Evolutionary conservation across 2,113 vertebrate genomes (phyloP).

Genomic region (Psettodes erumei): DNA sequence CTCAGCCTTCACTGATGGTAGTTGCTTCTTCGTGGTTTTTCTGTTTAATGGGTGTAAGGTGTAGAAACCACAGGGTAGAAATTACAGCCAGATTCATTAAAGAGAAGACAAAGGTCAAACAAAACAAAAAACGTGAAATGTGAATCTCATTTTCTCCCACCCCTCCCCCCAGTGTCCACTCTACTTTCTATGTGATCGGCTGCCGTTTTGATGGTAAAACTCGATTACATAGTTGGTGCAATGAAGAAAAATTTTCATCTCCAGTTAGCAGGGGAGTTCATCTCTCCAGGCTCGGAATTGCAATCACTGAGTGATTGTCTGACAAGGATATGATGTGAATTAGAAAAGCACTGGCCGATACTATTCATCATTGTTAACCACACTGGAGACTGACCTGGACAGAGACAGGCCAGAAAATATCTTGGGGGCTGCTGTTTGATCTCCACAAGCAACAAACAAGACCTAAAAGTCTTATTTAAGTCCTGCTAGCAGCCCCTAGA

Average conservation of each 20-base stretch:
- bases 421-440: conserved; percentile 27
- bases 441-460: conserved; percentile 20
- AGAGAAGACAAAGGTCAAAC: neutral
- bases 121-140: neutral
- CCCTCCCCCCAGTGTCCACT: neutral
- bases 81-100: neutral
- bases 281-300: conserved; percentile 15
- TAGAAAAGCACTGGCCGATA: conserved; percentile 1
- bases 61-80: neutral
- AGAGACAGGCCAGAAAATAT: conserved; percentile 12
- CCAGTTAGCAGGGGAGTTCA: conserved; percentile 11
- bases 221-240: conserved; percentile 18
- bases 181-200: neutral
- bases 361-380: conserved; percentile 30
- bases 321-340: conserved; percentile 33
- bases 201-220: conserved; percentile 37
- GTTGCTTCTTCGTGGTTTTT: neutral
- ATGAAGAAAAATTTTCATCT: conserved; percentile 32
- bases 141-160: neutral
- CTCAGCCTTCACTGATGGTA: neutral
- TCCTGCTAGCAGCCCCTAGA: conserved; percentile 1
- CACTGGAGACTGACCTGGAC: conserved; percentile 7
- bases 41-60: neutral
- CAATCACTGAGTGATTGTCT: conserved; percentile 43
- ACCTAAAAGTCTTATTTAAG: conserved; percentile 1